Percentiles rank a stretch among this genome's conserved stretches.
Evolutionary conservation across 23 tunicate genomes (phyloP).

Genomic region (Oikopleura albicans): DNA sequence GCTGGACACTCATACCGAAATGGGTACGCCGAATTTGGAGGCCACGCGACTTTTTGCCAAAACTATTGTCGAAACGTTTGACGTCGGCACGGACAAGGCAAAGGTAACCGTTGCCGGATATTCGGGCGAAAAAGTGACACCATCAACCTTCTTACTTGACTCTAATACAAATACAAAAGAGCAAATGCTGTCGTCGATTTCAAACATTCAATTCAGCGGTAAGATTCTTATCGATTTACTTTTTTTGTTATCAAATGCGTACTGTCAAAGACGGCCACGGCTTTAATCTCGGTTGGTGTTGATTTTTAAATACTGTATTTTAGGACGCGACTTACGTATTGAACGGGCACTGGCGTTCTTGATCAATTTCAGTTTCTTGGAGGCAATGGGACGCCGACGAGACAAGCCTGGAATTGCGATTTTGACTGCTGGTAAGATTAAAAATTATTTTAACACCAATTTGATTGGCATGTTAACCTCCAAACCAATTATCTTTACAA

Average conservation of each 20-base stretch:
- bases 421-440: background rate
- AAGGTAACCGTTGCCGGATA: slow-evolving; percentile 12
- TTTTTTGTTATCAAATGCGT: no score
- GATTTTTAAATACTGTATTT: no score
- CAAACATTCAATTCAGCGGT: background rate
- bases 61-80: background rate
- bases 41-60: background rate
- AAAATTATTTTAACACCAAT: background rate
- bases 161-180: background rate
- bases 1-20: background rate
- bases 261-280: no score
- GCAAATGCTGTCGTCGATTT: background rate
- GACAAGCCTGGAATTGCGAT: slow-evolving; percentile 17
- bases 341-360: slow-evolving; percentile 8
- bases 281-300: no score
- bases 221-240: no score
- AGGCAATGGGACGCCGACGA: background rate
- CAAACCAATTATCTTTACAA: no score
- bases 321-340: background rate
- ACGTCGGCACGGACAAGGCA: background rate
- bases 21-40: background rate
- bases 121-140: slow-evolving; percentile 14
- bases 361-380: slow-evolving; percentile 1
- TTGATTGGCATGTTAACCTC: no score
- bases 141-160: background rate